These are phyloP conservation scores for Pararge aegeria DNA, from an alignment of 1,140 invertebrate genomes.

Conservation along the genomic window DNA sequence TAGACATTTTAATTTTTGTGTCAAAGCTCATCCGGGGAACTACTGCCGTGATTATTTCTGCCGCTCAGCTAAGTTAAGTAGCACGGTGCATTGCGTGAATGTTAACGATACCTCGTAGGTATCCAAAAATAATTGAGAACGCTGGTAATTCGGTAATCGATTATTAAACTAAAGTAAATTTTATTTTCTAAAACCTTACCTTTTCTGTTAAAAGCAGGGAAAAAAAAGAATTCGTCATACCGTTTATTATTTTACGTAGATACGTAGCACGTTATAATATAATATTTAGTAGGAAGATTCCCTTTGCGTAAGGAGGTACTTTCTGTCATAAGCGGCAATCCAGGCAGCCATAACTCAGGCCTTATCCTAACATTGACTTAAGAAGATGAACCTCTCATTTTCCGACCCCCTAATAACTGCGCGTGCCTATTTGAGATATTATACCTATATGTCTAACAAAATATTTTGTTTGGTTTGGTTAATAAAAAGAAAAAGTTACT, in stretches of 20 bases:
- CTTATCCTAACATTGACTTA: conserved; percentile 61
- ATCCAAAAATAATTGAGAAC: too few relatives aligned
- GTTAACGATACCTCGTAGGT: too few relatives aligned
- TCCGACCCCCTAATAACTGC: conserved; percentile 42
- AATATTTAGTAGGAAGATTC: background rate
- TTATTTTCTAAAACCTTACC: too few relatives aligned
- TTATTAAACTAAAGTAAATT: too few relatives aligned
- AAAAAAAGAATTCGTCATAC: background rate
- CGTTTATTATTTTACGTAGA: background rate
- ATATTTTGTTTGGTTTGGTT: conserved; percentile 7
- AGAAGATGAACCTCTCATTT: conserved; percentile 58
- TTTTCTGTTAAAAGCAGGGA: too few relatives aligned
- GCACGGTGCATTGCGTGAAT: too few relatives aligned
- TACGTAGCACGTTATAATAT: background rate
- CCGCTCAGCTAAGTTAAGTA: too few relatives aligned
- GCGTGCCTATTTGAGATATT: conserved; percentile 28
- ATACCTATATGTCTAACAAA: background rate
- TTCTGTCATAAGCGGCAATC: conserved; percentile 49
- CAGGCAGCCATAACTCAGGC: conserved; percentile 50
- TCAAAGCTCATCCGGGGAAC: too few relatives aligned
- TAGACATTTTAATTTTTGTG: too few relatives aligned
- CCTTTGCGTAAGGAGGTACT: conserved; percentile 16
- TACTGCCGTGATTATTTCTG: too few relatives aligned
- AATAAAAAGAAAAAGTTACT: too few relatives aligned
- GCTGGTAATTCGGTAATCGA: too few relatives aligned